phyloP scores from a whole-genome alignment of 92 coral and sea anemone species.

The Epizoanthus stellaris region DNA sequence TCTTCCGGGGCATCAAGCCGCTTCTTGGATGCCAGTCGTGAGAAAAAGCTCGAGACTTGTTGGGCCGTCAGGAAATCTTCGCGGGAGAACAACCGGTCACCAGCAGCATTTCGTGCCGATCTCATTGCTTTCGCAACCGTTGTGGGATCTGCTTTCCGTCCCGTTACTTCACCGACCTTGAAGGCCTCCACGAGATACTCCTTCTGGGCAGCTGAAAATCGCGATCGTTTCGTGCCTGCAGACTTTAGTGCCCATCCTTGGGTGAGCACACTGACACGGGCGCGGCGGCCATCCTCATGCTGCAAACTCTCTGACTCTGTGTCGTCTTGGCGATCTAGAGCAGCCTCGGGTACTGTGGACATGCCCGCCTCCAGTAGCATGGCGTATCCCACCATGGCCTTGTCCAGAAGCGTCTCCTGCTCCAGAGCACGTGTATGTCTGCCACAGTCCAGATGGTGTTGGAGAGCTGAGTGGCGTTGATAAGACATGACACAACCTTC shows the following conservation, averaged over 20 bases:
- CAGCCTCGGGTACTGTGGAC: conserved; percentile 6
- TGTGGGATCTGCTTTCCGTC: conserved; percentile 56
- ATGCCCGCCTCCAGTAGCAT: conserved; percentile 43
- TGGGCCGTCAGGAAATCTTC: conserved; percentile 48
- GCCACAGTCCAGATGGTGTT: conserved; percentile 60
- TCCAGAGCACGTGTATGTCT: conserved; percentile 60
- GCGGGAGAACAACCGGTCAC: conserved; percentile 43
- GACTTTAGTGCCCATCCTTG: conserved; percentile 75
- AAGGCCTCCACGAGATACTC: conserved; percentile 37
- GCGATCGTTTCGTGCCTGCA: conserved; percentile 37
- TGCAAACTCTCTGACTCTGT: conserved; percentile 13
- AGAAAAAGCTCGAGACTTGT: conserved; percentile 61
- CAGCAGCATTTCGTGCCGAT: conserved; percentile 34
- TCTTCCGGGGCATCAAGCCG: neutral
- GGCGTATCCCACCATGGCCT: conserved; percentile 62
- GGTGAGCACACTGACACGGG: neutral
- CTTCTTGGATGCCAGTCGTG: conserved; percentile 49
- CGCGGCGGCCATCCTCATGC: neutral
- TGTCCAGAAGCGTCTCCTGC: conserved; percentile 68
- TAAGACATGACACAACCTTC: conserved; percentile 62
- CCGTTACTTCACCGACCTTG: conserved; percentile 58
- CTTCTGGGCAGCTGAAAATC: conserved; percentile 53
- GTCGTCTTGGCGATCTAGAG: neutral
- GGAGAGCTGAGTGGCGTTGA: conserved; percentile 46
- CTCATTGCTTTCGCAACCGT: conserved; percentile 53